Base-by-base conservation (phyloP, 2,888 invertebrate genomes). In the Clistopyga incitator region DNA sequence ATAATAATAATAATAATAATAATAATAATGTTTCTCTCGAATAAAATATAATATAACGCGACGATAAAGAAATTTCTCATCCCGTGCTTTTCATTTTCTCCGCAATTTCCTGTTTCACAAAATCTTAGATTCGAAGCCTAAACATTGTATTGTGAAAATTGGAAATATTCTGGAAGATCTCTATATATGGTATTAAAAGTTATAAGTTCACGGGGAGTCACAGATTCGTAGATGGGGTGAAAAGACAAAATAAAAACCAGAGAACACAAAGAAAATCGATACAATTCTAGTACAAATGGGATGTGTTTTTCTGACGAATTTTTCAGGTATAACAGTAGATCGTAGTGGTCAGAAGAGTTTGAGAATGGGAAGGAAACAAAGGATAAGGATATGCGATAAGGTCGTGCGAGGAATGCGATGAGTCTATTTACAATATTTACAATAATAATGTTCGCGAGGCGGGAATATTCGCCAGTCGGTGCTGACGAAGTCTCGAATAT, bases 331-430 rank as follows among this genome's bases (percentile, higher is more conserved):
- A 56, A 38, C 3, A 38, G 79, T 82, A 71, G 34, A 79, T 83
- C 79, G 82, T 76, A 65, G 38, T 71, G 29, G 13, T n/a, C 29
- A 34, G n/a, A 61, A 34, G 29, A 8, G 10, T 23, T 1, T 15
- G 15, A 29, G 38, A 29, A 34, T 15, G 61, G n/a, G 15, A 52
- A 70, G 52, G n/a, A 54, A 67, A 80, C 47, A 50, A 74, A 45
- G 23, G 74, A 50, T 56, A 79, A 79, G 85, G 84, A 87, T 89
- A 38, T 87, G 86, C 88, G 87, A 88, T 88, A 86, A 87, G 86
- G 71, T 85, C 84, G 88, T 88, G 88, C 86, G 87, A 90, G 90
- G 91, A 91, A 91, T 91, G 91, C 91, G 89, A 88, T 88, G 89
- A 91, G 88, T 88, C 88, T 91, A 90, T 91, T 74, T 91, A 90